Evolutionary conservation across 2,888 invertebrate genomes (phyloP), one percentile per base, ranked within the genome.

Genomic region (Boloria euphrosyne): DNA sequence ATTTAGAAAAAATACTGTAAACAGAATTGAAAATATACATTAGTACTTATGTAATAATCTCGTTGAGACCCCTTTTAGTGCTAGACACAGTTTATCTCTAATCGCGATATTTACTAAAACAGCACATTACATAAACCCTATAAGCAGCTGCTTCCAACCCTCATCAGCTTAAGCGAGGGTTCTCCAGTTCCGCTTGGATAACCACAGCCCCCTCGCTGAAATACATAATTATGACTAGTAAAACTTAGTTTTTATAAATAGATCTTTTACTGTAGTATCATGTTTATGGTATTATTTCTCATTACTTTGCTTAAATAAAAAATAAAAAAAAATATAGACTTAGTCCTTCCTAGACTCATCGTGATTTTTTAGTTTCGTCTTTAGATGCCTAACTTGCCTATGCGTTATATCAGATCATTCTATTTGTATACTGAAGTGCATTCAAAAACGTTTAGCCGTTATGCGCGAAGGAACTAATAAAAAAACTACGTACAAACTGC

Each of bases 161-260:
- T 68, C 51, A 62, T 60, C 62, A 63, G 66, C 62, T 67, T 68
- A 66, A 68, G 50, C 66, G 66, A 68, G 68, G 68, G 68, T 66
- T 51, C 60, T 60, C 55, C 68, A 66, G 66, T 69, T 63, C 59
- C 68, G 68, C 66, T 62, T 60, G 68, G 66, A 63, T 55, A 66
- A 68, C 62, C 68, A 38, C 62, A 66, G 27, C 68, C 68, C 68
- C 59, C 58, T 54, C 17, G 43, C 18, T 31, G 51, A 59, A 49
- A 50, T 47, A 57, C 38, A 49, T 62, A 65, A 58, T 62, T 68
- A 62, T 58, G 59, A 49, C 31, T 59, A 59, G 38, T 49, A 38
- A 59, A 59, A 49, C 18, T 27, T 38, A 59, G 59, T 49, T 59
- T 59, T 49, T 17, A 49, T 47, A 59, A 47, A 10, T 46, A 46